Base-by-base conservation (phyloP, 2,888 invertebrate species). In the Eubasilissa splendida region DNA sequence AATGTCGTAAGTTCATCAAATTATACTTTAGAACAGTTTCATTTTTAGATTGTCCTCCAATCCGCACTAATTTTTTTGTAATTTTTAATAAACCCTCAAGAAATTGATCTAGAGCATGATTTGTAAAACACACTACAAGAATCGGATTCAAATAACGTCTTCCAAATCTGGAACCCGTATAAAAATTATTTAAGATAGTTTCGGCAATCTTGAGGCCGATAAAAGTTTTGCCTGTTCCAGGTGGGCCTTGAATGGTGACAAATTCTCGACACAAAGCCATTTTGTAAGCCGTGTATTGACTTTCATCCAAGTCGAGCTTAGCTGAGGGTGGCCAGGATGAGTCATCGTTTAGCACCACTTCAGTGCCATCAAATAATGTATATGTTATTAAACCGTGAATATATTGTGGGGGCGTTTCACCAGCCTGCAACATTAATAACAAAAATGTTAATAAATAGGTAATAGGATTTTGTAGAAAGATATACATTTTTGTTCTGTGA, bases 21-120 rank as follows among this genome's bases (percentile, higher is more conserved):
- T 92, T 92, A 80, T 90, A 93, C 56, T 89, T 86, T 79, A 90
- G 87, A 54, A 95, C 85, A 8, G 86, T 85, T 79, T 91, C 89
- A 85, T 91, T 92, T 85, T 93, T 93, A 3, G 93, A 93, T 85
- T 94, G 93, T 52, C 93, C 92, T 0, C 96, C 96, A 77, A 96
- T 89, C 80, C 96, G 90, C 1, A 95, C 89, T 80, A 96, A 90
- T 80, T 90, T 90, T 0, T 90, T 85, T 0, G 94, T 94, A 3
- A 91, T 88, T 50, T 87, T 85, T 0, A 93, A 85, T 10, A 95
- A 88, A 9, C 94, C 95, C 86, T 95, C 93, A 56, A 97, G 87
- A 86, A 97, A 96, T 86, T 96, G 96, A 88, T 97, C 97, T 65
- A 97, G 88, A 5, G 96, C 96, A 86, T 96, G 96, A 88, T 97